Base-by-base conservation (phyloP, 2,797 vertebrate species). In the Naso thynnoides region DNA sequence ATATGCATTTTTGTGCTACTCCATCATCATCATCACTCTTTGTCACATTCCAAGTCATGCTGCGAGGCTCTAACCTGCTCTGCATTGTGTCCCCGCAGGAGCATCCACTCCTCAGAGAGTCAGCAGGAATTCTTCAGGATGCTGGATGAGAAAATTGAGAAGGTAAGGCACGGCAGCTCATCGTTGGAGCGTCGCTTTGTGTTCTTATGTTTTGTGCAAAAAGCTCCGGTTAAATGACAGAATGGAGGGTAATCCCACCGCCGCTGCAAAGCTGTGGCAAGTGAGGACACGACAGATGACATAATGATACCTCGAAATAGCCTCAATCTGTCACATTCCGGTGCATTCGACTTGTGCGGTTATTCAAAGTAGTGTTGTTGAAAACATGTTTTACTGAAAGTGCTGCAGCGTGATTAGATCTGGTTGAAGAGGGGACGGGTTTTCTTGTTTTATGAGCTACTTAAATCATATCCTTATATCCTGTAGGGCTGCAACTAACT, bases 111-210 rank as follows among this genome's bases (percentile, higher is more conserved):
- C 79, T 99, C 98, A 5, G 98, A 99, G 94, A 99, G 98, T 91
- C 98, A 99, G 90, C 98, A 99, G 70, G 98, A 99, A 85, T 99
- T 99, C 93, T 99, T 99, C 95, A 95, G 95, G 91, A 97, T 99
- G 97, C 91, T 99, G 90, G 98, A 99, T 83, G 98, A 99, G 93
- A 99, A 99, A 89, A 99, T 99, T 49, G 98, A 97, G 93, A 98
- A 98, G 96, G 98, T 99, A 92, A 88, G 57, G 11, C 62, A 57
- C 2, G 21, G 21, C 33, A 19, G 9, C 6, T 13, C 8, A 0
- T 62, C 13, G 8, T 0, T 4, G 16, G 1, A 61, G 29, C 31
- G 10, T 59, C 10, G 16, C 38, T 36, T 57, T 67, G 15, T 54
- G 13, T 19, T 73, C 53, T 33, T 29, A 2, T 64, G 9, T 65